Conservation (phyloP, 2,888 invertebrate genomes). For the Idaea aversata region DNA sequence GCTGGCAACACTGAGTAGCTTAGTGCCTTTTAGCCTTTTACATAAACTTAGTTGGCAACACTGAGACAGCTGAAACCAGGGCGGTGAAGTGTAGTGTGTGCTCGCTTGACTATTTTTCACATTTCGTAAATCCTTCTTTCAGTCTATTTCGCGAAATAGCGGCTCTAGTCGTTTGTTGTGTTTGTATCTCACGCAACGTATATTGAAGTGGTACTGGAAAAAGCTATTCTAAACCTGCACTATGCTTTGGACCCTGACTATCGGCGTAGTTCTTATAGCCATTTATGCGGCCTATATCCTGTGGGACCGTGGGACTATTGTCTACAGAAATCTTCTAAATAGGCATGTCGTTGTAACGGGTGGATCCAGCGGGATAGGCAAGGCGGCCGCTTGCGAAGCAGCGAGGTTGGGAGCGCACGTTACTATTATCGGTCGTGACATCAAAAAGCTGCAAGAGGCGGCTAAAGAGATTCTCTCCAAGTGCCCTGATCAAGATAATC, state of each 20-base stretch:
- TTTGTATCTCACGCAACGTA: not conserved
- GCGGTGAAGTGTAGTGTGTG: too few species aligned
- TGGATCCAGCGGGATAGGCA: constrained; percentile 97
- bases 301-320: constrained; percentile 32
- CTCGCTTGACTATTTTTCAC: too few species aligned
- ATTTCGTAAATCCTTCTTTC: not conserved
- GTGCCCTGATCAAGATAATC: constrained; percentile 38
- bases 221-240: not conserved
- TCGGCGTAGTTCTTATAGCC: constrained; percentile 14
- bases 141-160: not conserved
- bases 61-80: too few species aligned
- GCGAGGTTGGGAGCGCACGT: constrained; percentile 92
- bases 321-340: constrained; percentile 59
- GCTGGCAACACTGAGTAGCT: too few species aligned
- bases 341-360: constrained; percentile 91
- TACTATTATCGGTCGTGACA: constrained; percentile 93
- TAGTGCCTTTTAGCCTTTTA: too few species aligned
- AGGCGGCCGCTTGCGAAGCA: constrained; percentile 88
- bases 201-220: not conserved
- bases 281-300: constrained; percentile 13
- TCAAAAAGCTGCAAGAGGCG: constrained; percentile 83
- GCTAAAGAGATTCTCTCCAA: constrained; percentile 75
- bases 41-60: too few species aligned
- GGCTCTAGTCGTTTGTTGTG: not conserved
- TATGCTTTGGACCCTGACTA: constrained; percentile 18